Conservation (phyloP, 2,797 vertebrate species). For the Carapus acus region DNA sequence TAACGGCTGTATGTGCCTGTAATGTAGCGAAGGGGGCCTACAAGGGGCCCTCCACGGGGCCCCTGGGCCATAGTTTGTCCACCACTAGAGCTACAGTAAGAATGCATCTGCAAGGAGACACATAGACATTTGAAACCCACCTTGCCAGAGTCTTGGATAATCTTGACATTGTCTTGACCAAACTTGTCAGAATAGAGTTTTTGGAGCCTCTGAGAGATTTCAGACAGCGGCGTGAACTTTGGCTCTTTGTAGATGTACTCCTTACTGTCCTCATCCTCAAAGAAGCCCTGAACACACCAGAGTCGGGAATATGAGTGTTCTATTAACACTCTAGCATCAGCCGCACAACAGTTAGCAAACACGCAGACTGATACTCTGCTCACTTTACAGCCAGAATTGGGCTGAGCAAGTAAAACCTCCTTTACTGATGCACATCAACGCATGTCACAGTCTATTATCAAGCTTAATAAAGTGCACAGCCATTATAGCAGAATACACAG, state of each 20-base stretch:
- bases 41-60: too few relatives aligned
- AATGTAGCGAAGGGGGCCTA: too few relatives aligned
- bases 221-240: constrained; percentile 93
- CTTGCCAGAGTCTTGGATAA: constrained; percentile 97
- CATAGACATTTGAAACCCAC: constrained; percentile 60
- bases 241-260: constrained; percentile 99
- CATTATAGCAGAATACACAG: background rate
- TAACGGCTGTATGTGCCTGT: too few relatives aligned
- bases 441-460: too few relatives aligned
- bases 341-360: background rate
- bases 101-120: background rate
- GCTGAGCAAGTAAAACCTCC: background rate
- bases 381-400: background rate
- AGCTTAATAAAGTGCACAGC: background rate
- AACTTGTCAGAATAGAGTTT: constrained; percentile 99
- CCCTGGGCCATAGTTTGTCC: too few relatives aligned
- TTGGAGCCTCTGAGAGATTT: constrained; percentile 93
- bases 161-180: constrained; percentile 96
- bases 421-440: too few relatives aligned
- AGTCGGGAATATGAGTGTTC: constrained; percentile 1
- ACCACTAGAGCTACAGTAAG: too few relatives aligned
- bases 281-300: constrained; percentile 79
- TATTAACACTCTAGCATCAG: background rate
- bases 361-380: background rate
- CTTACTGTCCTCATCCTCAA: constrained; percentile 97